Conservation (phyloP, 1,140 invertebrate genomes). For the Pseudobourletiella spinata region DNA sequence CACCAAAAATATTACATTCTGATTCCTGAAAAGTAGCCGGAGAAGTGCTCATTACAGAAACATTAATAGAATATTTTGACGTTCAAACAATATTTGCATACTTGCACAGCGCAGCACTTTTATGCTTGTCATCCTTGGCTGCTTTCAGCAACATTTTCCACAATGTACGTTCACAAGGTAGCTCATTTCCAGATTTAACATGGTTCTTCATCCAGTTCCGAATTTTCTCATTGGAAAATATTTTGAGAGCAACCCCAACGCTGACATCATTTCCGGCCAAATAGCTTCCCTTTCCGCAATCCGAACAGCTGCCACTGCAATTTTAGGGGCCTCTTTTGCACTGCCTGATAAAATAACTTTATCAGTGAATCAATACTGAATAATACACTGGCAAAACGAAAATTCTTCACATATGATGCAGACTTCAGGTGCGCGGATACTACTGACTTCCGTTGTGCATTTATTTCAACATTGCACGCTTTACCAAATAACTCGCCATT, state of each 20-base stretch:
- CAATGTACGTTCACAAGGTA: neutral
- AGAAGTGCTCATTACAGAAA: neutral
- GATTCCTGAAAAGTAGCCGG: neutral
- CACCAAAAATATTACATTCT: neutral
- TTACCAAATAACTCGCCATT: too few relatives aligned
- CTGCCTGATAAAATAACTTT: too few relatives aligned
- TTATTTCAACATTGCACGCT: too few relatives aligned
- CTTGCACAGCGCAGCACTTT: neutral
- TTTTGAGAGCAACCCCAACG: neutral
- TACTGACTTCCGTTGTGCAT: too few relatives aligned
- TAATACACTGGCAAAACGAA: too few relatives aligned
- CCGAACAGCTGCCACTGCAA: too few relatives aligned
- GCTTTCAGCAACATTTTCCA: neutral
- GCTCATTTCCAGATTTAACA: neutral
- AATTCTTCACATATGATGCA: too few relatives aligned
- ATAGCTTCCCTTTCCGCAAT: too few relatives aligned
- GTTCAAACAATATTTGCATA: neutral
- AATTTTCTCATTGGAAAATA: neutral
- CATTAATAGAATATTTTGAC: neutral
- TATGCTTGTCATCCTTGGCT: neutral
- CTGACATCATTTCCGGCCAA: neutral
- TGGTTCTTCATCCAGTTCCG: neutral
- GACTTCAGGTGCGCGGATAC: too few relatives aligned
- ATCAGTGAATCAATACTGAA: too few relatives aligned
- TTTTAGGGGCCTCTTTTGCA: too few relatives aligned